These are phyloP conservation scores for Nanorana parkeri DNA, from an alignment of 2,113 vertebrate species.

Conservation along the genomic window DNA sequence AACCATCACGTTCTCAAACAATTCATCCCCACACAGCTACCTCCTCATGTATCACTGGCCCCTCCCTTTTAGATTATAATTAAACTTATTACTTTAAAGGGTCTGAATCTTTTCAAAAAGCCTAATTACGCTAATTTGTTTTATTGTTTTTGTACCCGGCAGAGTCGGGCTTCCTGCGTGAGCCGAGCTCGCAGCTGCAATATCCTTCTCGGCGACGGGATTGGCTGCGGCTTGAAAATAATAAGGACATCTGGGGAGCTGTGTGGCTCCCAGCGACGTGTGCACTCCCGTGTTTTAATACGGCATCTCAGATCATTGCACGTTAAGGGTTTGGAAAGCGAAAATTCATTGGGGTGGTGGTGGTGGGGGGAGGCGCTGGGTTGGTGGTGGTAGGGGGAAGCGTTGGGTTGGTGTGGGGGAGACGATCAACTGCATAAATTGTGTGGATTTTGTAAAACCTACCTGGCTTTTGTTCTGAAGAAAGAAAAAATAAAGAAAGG, in stretches of 20 bases:
- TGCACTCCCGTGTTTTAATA: neutral
- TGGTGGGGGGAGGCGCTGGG: too few relatives aligned
- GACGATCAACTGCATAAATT: too few relatives aligned
- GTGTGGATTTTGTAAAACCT: too few relatives aligned
- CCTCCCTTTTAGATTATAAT: too few relatives aligned
- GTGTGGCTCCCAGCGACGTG: neutral
- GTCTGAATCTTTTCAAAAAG: slow-evolving; percentile 35
- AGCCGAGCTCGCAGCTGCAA: slow-evolving; percentile 35
- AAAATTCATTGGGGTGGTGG: too few relatives aligned
- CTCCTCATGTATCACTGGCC: too few relatives aligned
- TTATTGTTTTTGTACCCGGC: slow-evolving; percentile 27
- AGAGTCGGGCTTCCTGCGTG: slow-evolving; percentile 13
- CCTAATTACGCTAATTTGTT: slow-evolving; percentile 47
- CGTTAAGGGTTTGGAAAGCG: neutral
- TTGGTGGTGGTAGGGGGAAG: too few relatives aligned
- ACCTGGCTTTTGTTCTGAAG: too few relatives aligned
- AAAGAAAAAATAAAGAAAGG: too few relatives aligned
- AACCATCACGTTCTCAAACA: too few relatives aligned
- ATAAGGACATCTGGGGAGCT: slow-evolving; percentile 46
- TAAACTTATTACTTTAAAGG: slow-evolving; percentile 52
- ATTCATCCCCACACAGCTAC: too few relatives aligned
- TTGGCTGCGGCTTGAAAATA: slow-evolving; percentile 17
- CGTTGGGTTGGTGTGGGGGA: too few relatives aligned
- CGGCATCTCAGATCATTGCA: neutral
- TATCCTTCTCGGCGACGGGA: neutral